Percentiles rank a stretch among this genome's conserved stretches.
These are phyloP conservation scores for Caerostris extrusa DNA, from an alignment of 1,140 invertebrate genomes.

Conservation along the genomic window DNA sequence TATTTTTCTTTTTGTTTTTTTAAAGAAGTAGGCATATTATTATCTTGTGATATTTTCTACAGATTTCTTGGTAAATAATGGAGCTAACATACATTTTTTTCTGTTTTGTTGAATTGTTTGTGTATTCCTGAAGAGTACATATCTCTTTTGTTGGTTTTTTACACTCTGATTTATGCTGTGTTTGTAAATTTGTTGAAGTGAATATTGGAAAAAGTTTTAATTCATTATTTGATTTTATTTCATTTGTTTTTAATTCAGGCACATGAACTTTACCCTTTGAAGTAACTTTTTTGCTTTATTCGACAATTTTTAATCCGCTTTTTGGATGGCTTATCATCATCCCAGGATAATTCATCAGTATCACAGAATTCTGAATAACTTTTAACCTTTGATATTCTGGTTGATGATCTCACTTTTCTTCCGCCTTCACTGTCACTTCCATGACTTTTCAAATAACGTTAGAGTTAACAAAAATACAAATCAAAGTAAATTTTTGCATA, in stretches of 20 bases:
- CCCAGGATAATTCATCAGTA: neutral
- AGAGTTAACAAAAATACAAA: neutral
- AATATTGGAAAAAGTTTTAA: neutral
- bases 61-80: too few species aligned
- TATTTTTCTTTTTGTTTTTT: neutral
- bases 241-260: neutral
- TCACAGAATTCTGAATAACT: neutral
- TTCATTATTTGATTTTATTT: neutral
- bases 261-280: neutral
- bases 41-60: too few species aligned
- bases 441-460: neutral
- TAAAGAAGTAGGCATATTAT: neutral
- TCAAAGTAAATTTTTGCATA: neutral
- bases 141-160: neutral
- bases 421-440: neutral
- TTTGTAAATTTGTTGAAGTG: neutral
- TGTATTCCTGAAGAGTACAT: neutral
- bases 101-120: neutral
- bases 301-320: neutral
- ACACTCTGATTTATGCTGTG: neutral
- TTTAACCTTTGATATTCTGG: neutral
- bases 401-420: neutral
- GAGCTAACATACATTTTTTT: too few species aligned
- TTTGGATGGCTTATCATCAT: neutral
- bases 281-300: neutral